phyloP scores from a whole-genome alignment of 1,140 invertebrate species.

The Cataglyphis hispanica region DNA sequence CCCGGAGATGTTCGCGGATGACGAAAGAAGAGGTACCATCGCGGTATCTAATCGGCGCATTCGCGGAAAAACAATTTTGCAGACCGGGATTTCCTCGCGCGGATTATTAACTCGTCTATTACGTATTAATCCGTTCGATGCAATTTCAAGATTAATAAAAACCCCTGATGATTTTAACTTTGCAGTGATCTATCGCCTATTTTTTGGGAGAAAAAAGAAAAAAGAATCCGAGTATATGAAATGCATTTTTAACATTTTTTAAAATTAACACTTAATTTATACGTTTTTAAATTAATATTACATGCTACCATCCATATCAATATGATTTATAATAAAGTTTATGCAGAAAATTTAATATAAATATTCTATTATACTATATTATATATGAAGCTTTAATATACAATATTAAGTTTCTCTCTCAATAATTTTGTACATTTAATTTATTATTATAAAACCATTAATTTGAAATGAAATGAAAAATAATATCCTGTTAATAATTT shows the following conservation, averaged over 20 bases:
- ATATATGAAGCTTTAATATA: not conserved
- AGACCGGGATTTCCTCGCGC: slow-evolving; percentile 33
- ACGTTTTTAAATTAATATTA: not conserved
- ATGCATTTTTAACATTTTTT: not conserved
- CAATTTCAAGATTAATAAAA: not conserved
- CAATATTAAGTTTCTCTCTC: slow-evolving; percentile 33
- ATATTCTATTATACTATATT: not conserved
- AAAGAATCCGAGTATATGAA: not conserved
- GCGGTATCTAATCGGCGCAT: slow-evolving; percentile 13
- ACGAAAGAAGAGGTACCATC: slow-evolving; percentile 12
- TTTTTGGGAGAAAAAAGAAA: not conserved
- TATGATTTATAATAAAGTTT: slow-evolving; percentile 28
- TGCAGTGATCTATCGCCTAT: not conserved
- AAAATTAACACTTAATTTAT: too few species aligned
- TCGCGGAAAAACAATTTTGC: slow-evolving; percentile 49
- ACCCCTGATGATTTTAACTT: slow-evolving; percentile 21
- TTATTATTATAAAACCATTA: slow-evolving; percentile 11
- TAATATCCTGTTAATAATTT: slow-evolving; percentile 10
- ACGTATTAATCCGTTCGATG: slow-evolving; percentile 12
- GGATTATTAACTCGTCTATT: slow-evolving; percentile 14
- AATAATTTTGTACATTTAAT: slow-evolving; percentile 28
- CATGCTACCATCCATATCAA: not conserved
- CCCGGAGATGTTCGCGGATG: not conserved
- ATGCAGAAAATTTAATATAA: slow-evolving; percentile 10
- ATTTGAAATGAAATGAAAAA: slow-evolving; percentile 23